Conservation (phyloP, 35 echinoderm and acorn worm genomes). For the Anneissia japonica region DNA sequence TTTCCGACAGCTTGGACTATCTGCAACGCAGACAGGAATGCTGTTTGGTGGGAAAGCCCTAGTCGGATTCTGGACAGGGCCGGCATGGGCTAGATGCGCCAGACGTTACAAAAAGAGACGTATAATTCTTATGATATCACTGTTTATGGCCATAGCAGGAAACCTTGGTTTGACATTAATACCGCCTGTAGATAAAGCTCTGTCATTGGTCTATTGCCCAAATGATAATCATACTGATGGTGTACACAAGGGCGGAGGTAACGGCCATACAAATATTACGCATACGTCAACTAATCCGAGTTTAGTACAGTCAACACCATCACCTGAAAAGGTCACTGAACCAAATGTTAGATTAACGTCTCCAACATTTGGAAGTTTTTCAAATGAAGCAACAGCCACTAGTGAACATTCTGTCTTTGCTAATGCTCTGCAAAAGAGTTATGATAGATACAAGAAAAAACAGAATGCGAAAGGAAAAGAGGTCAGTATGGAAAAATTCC, state of each 20-base stretch:
- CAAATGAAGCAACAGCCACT: background rate
- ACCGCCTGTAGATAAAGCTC: constrained; percentile 37
- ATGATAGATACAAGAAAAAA: background rate
- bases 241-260: background rate
- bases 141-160: constrained; percentile 37
- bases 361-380: background rate
- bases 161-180: constrained; percentile 59
- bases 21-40: constrained; percentile 56
- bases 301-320: background rate
- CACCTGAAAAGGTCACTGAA: background rate
- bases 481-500: background rate
- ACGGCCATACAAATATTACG: background rate
- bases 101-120: constrained; percentile 44
- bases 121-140: constrained; percentile 46
- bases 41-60: constrained; percentile 52
- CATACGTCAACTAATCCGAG: background rate
- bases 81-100: constrained; percentile 45
- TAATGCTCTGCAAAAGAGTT: background rate
- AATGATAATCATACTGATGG: background rate
- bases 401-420: background rate
- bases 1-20: constrained; percentile 76
- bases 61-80: constrained; percentile 37
- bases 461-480: background rate
- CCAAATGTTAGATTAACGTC: background rate
- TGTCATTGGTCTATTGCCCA: constrained; percentile 45